Evolutionary conservation across 2,888 invertebrate species (phyloP), one percentile per base, ranked within the genome.

Genomic region (Criorhina ranunculi): DNA sequence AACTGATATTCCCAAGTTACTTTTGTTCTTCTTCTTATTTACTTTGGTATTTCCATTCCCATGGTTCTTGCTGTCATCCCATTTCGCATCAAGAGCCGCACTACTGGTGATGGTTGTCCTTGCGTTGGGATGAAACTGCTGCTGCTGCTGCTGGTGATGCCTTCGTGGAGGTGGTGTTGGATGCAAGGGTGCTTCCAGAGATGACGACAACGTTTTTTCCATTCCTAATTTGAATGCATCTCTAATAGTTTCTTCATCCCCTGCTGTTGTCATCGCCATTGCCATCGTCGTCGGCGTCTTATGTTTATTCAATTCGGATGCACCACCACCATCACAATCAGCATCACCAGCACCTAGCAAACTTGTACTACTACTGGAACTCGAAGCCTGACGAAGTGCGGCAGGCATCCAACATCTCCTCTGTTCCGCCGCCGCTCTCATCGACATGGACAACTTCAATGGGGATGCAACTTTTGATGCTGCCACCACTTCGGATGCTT

Each of bases 201-300:
- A 78, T 46, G 53, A 76, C 40, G 60, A 51, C 72, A 77, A 33
- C 60, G 64, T 87, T 86, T 87, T 88, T 88, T 87, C 86, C 83
- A 81, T 85, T 80, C 86, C 88, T 87, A 87, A 88, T 88, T 89
- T 88, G 87, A 88, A 87, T 89, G 89, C 89, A 87, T 86, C 85
- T 67, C 85, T 87, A 86, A 87, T 86, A 79, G 88, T 87, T 83
- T 87, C 87, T 70, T 80, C 75, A 59, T 75, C 73, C 46, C 67
- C 60, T 83, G 78, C 73, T 64, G 69, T 62, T 42, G 75, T 51
- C 49, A 33, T 40, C 37, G 19, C 59, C 17, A 29, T 29, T 17
- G 51, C 35, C 35, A 8, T 12, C 17, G 62, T 24, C 42, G 40
- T 12, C 53, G 67, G 44, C 62, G 79, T 85, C 85, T 86, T 78